Conservation (phyloP, 2,888 invertebrate genomes). For the Leptinotarsa rubiginosa region DNA sequence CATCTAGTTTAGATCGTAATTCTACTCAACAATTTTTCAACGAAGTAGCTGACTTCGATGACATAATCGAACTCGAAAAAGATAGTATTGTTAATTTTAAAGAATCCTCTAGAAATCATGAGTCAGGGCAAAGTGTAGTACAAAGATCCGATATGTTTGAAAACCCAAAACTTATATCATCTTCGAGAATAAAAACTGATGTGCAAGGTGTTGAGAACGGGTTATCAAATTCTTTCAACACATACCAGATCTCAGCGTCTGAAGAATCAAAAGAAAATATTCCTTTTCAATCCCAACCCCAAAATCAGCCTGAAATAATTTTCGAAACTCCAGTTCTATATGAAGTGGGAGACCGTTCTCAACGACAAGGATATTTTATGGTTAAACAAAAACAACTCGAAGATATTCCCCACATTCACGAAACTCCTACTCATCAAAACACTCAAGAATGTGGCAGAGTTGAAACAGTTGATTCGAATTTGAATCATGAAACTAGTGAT, state of each 20-base stretch:
- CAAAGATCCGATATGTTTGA: constrained; percentile 14
- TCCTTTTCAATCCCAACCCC: constrained; percentile 2
- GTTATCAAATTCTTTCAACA: not conserved
- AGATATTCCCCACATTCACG: not conserved
- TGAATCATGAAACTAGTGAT: not conserved
- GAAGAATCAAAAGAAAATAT: not conserved
- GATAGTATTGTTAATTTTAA: constrained; percentile 25
- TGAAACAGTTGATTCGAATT: not conserved
- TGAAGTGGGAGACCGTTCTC: constrained; percentile 12
- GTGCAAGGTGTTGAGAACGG: constrained; percentile 19
- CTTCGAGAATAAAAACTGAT: constrained; percentile 27
- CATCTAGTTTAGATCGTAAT: constrained; percentile 32
- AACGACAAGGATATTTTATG: constrained; percentile 29
- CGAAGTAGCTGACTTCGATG: constrained; percentile 50
- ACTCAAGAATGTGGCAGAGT: not conserved
- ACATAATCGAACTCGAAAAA: constrained; percentile 45
- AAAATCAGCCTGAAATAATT: constrained; percentile 11
- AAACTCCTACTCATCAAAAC: not conserved
- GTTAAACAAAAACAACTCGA: constrained; percentile 26
- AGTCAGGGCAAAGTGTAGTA: not conserved
- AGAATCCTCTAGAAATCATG: constrained; percentile 8
- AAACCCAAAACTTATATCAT: constrained; percentile 11
- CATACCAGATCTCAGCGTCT: not conserved
- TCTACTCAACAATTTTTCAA: constrained; percentile 40
- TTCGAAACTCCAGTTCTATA: constrained; percentile 26